Evolutionary conservation across 2,113 vertebrate species (phyloP), one percentile per base, ranked within the genome.

Genomic region (Oreochromis tanganicae): DNA sequence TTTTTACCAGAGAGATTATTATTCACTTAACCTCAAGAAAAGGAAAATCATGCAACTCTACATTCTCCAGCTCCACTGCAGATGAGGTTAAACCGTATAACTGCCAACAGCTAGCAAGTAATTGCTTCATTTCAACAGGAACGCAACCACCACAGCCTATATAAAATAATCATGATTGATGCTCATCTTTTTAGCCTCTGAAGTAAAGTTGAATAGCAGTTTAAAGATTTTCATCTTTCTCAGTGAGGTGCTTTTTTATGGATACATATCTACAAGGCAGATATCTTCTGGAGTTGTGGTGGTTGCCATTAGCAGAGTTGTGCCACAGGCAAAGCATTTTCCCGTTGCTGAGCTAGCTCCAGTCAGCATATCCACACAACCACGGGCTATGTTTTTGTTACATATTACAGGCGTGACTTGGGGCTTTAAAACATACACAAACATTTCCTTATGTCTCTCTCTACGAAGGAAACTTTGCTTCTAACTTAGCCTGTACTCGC

Each of bases 301-400:
- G 48, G 56, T 84, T 80, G 17, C 68, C 59, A 29, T 84, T 12
- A 21, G 29, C 54, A 13, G 21, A 41, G 61, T 48, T 71, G 29
- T 21, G 83, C 87, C 68, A 79, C 46, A 90, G 86, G 88, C 24
- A 73, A 83, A 89, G 21, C 2, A 78, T 50, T 32, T 38, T 32
- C 24, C 36, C 36, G 54, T 79, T 87, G 94, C 93, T 95, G 91
- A 95, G 86, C 57, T 93, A 85, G 94, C 81, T 79, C 81, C 75
- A 34, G 91, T 96, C 95, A 96, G 95, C 95, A 95, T 73, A 92
- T 73, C 85, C 73, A 81, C 89, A 61, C 89, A 61, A 68, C 59
- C 29, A 10, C 73, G 34, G 48, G 5, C 29, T 48, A 4, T 89
- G 85, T 83, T 90, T 90, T 91, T 90, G 73, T 89, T 91, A 1